Evolutionary conservation across 2,113 vertebrate species (phyloP).

Genomic region (Anarhynchus alexandrinus): DNA sequence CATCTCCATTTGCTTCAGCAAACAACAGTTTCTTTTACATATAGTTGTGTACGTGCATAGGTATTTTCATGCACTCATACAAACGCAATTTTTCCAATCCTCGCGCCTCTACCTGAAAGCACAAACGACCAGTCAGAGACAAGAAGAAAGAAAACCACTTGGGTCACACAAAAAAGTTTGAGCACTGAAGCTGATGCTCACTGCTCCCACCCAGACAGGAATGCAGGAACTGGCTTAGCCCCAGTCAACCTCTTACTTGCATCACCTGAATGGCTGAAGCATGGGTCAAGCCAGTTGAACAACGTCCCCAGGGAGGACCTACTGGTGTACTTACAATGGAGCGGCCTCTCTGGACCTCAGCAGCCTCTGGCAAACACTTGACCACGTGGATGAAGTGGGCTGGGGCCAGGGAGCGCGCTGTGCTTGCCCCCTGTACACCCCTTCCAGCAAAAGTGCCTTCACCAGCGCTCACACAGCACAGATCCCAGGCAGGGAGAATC

Average conservation of each 20-base stretch:
- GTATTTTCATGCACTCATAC: background rate
- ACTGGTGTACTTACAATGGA: background rate
- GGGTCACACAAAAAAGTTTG: background rate
- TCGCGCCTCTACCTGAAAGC: background rate
- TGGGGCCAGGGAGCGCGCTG: background rate
- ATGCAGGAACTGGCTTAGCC: background rate
- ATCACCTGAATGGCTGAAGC: background rate
- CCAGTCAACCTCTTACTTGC: background rate
- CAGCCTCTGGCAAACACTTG: background rate
- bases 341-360: background rate
- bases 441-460: background rate
- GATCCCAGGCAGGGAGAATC: background rate
- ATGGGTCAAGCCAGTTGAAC: background rate
- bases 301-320: background rate
- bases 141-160: background rate
- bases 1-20: background rate
- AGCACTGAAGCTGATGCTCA: background rate
- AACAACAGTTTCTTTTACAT: background rate
- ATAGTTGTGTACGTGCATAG: accelerated
- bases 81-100: background rate
- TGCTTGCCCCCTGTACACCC: background rate
- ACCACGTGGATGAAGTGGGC: background rate
- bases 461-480: accelerated
- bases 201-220: background rate
- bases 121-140: background rate